Base-by-base conservation (phyloP, 2,888 invertebrate species). In the Cyclophora albipunctata region DNA sequence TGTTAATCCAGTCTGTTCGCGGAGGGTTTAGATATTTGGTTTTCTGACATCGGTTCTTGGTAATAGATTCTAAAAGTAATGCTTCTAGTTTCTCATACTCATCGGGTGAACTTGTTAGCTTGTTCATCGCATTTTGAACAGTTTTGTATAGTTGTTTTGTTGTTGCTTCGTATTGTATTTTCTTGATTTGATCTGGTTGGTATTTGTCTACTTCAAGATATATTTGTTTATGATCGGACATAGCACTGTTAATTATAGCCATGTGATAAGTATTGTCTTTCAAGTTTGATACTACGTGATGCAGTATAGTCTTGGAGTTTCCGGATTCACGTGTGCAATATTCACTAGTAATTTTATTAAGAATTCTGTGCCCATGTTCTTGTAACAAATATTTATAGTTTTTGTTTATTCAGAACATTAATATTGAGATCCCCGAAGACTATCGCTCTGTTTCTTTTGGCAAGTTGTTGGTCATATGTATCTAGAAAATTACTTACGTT, bases 161-260 rank as follows among this genome's bases (percentile, higher is more conserved):
- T n/a, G 49, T 34, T 4, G 50, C 42, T 33, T 49, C 42, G 34
- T 55, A 54, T 33, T 40, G 5, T 4, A 43, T 46, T 45, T 52
- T 20, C 37, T 48, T 52, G 20, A 43, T 43, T 7, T 34, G 35
- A 7, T 33, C 42, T 2, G 51, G 45, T 7, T 50, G 42, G 4
- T 35, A 34, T 40, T 45, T 47, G 3, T 45, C 7, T 5, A 54
- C 4, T 51, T 59, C 55, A 0, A 62, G 1, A 5, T 58, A 58
- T 33, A 66, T 56, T 41, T 62, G 61, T 45, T 57, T 62, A 42
- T 63, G 63, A 37, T 66, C 66, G 0, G 63, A 58, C 34, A 64
- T 34, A 0, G 58, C n/a, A 1, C 59, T 58, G 0, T 64, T 55
- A 1, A 64, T 45, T 2, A 59, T 49, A 7, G 55, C 46, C 5